These are phyloP conservation scores for Hiodon alosoides DNA, from an alignment of 2,113 vertebrate species.

Conservation along the genomic window DNA sequence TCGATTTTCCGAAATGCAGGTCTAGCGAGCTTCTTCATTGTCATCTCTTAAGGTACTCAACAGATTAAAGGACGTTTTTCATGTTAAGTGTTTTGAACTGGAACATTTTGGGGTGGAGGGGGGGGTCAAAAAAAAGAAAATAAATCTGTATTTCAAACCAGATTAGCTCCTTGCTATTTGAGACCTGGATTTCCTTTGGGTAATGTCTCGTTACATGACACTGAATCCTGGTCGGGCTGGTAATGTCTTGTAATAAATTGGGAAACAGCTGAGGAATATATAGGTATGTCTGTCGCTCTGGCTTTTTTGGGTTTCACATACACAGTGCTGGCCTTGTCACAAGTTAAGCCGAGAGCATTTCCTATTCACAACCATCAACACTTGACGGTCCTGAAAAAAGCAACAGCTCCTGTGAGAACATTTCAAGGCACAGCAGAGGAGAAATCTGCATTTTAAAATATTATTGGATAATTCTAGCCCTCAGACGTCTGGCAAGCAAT, in stretches of 20 bases:
- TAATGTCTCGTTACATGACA: slow-evolving; percentile 3
- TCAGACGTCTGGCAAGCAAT: too few species aligned
- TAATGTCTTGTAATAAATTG: slow-evolving; percentile 2
- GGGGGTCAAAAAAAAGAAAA: slow-evolving; percentile 35
- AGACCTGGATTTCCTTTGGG: neutral
- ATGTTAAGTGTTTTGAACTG: too few species aligned
- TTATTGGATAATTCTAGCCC: too few species aligned
- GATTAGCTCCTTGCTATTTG: neutral
- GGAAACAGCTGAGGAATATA: slow-evolving; percentile 10
- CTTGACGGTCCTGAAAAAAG: neutral
- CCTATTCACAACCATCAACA: slow-evolving; percentile 15
- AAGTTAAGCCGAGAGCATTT: slow-evolving; percentile 19
- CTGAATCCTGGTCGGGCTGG: neutral
- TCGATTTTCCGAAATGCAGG: too few species aligned
- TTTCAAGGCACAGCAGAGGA: neutral
- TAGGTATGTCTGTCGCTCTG: slow-evolving; percentile 7
- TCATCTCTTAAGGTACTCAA: too few species aligned
- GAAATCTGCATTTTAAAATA: too few species aligned
- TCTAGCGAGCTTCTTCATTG: too few species aligned
- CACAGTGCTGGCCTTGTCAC: slow-evolving; percentile 14
- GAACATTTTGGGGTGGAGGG: slow-evolving; percentile 31
- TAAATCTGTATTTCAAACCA: neutral
- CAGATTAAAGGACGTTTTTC: too few species aligned
- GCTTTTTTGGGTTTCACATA: slow-evolving; percentile 8
- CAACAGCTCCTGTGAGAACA: neutral